These are phyloP conservation scores for Daubentonia madagascariensis DNA, from an alignment of 2,113 vertebrate genomes.

Conservation along the genomic window DNA sequence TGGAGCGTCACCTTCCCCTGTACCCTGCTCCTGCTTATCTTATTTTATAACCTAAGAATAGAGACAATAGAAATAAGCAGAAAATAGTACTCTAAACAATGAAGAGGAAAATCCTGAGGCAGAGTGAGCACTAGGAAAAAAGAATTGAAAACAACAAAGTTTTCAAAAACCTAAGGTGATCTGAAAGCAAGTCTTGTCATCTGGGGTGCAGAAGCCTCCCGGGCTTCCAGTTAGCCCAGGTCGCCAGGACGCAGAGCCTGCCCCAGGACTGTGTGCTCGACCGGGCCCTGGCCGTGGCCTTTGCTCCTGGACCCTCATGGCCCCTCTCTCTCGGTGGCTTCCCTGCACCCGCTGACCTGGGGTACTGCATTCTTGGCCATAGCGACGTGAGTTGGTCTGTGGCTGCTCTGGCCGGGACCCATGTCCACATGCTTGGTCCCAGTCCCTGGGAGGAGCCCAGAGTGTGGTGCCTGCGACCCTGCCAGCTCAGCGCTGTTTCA, in stretches of 20 bases:
- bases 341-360: accelerated
- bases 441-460: accelerated
- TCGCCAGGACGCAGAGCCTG: accelerated
- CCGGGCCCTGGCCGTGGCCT: accelerated
- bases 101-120: not conserved
- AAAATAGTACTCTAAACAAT: not conserved
- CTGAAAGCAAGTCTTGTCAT: accelerated
- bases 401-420: not conserved
- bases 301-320: not conserved
- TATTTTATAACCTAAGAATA: not conserved
- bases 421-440: accelerated
- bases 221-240: not conserved
- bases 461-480: accelerated
- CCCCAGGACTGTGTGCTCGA: accelerated
- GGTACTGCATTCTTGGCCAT: no score
- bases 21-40: not conserved
- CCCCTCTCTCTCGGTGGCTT: not conserved
- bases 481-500: not conserved
- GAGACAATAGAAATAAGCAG: not conserved
- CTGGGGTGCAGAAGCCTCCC: accelerated
- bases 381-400: accelerated
- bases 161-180: accelerated
- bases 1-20: not conserved
- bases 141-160: not conserved
- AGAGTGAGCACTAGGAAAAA: not conserved